These are phyloP conservation scores for Sabatieria punctata DNA, from an alignment of 2,888 invertebrate genomes.

Conservation along the genomic window DNA sequence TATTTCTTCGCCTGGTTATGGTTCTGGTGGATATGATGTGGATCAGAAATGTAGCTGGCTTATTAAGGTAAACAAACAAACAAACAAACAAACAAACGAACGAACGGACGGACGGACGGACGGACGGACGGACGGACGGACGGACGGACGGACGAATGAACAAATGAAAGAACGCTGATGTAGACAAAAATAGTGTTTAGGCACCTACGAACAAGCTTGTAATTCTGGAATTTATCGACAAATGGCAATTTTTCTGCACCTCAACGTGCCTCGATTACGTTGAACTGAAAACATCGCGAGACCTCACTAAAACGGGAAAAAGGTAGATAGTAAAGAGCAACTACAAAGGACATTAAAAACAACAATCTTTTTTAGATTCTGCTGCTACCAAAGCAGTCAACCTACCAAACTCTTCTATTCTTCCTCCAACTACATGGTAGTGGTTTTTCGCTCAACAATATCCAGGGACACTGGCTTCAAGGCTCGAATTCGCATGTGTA, in stretches of 20 bases:
- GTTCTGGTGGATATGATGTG: conserved; percentile 13
- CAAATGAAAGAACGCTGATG: too few relatives aligned
- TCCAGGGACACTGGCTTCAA: background rate
- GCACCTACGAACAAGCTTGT: conserved; percentile 16
- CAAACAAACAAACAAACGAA: too few relatives aligned
- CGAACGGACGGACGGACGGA: too few relatives aligned
- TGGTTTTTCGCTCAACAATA: background rate
- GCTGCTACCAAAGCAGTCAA: background rate
- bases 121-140: too few relatives aligned
- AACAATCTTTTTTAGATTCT: background rate
- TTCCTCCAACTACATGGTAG: background rate
- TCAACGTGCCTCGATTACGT: conserved; percentile 28
- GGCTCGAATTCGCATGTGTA: background rate
- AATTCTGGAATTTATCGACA: conserved; percentile 24
- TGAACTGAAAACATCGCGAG: conserved; percentile 23
- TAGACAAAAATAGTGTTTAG: conserved; percentile 10
- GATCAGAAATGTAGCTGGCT: conserved; percentile 27
- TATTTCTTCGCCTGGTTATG: conserved; percentile 15
- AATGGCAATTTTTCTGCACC: conserved; percentile 27
- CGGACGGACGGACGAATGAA: too few relatives aligned
- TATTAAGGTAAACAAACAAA: too few relatives aligned
- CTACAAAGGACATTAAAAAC: too few relatives aligned
- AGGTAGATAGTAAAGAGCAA: conserved; percentile 12
- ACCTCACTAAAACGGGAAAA: conserved; percentile 24
- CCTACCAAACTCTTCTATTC: background rate